Percentiles rank a stretch among this genome's conserved stretches.
Evolutionary conservation across 2,888 invertebrate species (phyloP).

Genomic region (Loripinus fragilis): DNA sequence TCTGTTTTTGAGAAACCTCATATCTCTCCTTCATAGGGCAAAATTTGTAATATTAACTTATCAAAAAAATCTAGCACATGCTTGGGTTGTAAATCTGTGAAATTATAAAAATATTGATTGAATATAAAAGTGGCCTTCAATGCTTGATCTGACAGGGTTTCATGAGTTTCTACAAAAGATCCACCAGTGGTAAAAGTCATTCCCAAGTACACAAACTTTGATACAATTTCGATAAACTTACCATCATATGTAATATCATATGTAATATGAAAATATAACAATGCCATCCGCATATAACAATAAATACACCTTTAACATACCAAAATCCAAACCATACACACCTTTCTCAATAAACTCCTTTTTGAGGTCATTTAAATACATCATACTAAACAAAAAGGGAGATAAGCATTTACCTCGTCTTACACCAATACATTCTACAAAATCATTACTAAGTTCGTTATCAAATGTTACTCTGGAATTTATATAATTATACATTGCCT

Average conservation of each 20-base stretch:
- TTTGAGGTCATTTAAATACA: neutral
- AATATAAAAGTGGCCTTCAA: neutral
- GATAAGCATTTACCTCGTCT: neutral
- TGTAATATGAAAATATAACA: neutral
- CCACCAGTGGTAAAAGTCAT: no score
- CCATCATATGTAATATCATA: neutral
- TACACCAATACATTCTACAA: neutral
- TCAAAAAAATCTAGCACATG: neutral
- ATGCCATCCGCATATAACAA: neutral
- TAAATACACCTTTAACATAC: neutral
- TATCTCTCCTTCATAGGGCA: neutral
- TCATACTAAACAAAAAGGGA: neutral
- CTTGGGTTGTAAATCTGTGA: neutral
- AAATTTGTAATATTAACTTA: neutral
- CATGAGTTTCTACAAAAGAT: neutral
- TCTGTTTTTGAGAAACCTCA: neutral
- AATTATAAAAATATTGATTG: neutral
- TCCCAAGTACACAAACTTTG: neutral
- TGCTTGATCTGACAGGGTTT: neutral
- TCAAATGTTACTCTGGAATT: neutral
- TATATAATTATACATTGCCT: neutral
- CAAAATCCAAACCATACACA: neutral
- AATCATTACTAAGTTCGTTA: neutral
- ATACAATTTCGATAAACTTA: neutral
- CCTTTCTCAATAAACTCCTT: neutral